Percentiles rank a stretch among this genome's conserved stretches.
These are phyloP conservation scores for Formica aserva DNA, from an alignment of 2,888 invertebrate genomes.

Conservation along the genomic window DNA sequence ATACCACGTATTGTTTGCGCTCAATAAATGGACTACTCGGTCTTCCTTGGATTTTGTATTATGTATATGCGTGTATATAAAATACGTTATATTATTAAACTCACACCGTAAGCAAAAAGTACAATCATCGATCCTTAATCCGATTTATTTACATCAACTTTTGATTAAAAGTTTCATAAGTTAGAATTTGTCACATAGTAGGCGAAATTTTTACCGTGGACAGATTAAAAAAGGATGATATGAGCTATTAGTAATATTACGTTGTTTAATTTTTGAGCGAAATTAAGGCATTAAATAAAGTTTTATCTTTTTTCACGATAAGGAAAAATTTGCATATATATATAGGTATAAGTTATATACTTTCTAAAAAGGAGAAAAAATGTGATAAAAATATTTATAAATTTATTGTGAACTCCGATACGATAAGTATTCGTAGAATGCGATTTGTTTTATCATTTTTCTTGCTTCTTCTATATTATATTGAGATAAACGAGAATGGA, in stretches of 20 bases:
- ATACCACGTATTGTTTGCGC: neutral
- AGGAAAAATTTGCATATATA: neutral
- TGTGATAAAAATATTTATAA: neutral
- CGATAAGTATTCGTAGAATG: neutral
- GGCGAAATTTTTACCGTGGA: neutral
- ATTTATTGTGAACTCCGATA: neutral
- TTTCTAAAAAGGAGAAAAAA: neutral
- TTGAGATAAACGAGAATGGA: neutral
- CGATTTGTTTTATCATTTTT: neutral
- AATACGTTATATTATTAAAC: conserved; percentile 8
- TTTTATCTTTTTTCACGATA: neutral
- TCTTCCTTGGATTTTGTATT: conserved; percentile 8
- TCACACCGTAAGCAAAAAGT: conserved; percentile 1
- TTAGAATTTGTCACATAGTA: conserved; percentile 24
- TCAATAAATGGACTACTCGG: conserved; percentile 17
- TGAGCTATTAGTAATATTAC: conserved; percentile 28
- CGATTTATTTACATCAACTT: conserved; percentile 19
- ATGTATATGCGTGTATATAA: neutral
- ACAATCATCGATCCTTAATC: conserved; percentile 9
- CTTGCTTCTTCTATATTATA: neutral
- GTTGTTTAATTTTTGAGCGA: conserved; percentile 15
- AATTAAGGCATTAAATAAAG: neutral
- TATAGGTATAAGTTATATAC: neutral
- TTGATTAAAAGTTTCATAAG: conserved; percentile 14
- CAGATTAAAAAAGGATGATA: neutral